phyloP scores from a whole-genome alignment of 2,888 invertebrate genomes.

The Busseola fusca region DNA sequence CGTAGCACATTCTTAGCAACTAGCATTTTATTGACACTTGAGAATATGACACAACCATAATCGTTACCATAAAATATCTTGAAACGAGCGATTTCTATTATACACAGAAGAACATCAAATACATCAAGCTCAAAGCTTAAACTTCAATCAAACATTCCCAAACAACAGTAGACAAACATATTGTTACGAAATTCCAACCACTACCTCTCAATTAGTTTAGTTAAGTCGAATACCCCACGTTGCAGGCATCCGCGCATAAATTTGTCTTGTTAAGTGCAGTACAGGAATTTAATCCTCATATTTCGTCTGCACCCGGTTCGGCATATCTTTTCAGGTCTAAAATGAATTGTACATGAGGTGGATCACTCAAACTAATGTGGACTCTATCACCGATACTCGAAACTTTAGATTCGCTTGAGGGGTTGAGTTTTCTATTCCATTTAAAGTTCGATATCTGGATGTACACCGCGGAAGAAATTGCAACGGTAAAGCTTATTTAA shows the following conservation, averaged over 20 bases:
- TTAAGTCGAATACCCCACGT: constrained; percentile 74
- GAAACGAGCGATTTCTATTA: background rate
- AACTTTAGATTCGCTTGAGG: constrained; percentile 69
- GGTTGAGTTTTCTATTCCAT: constrained; percentile 43
- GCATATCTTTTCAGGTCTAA: constrained; percentile 85
- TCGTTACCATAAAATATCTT: background rate
- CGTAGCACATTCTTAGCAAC: constrained; percentile 1
- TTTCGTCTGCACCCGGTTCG: constrained; percentile 86
- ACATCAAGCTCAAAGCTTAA: constrained; percentile 5
- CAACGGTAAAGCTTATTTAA: background rate
- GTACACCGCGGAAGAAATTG: background rate
- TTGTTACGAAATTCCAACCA: constrained; percentile 77
- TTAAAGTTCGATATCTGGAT: constrained; percentile 41
- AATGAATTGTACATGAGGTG: constrained; percentile 75
- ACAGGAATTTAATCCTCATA: constrained; percentile 89
- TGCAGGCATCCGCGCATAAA: constrained; percentile 84
- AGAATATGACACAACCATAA: background rate
- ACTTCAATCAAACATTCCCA: constrained; percentile 29
- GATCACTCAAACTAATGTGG: constrained; percentile 65
- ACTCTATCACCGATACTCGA: constrained; percentile 64
- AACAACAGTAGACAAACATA: constrained; percentile 67
- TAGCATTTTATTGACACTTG: background rate
- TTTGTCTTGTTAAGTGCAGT: constrained; percentile 88
- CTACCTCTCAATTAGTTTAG: constrained; percentile 88
- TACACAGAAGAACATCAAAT: background rate